phyloP scores from a whole-genome alignment of 2,888 invertebrate species.

The Tetheella fluctuosa region DNA sequence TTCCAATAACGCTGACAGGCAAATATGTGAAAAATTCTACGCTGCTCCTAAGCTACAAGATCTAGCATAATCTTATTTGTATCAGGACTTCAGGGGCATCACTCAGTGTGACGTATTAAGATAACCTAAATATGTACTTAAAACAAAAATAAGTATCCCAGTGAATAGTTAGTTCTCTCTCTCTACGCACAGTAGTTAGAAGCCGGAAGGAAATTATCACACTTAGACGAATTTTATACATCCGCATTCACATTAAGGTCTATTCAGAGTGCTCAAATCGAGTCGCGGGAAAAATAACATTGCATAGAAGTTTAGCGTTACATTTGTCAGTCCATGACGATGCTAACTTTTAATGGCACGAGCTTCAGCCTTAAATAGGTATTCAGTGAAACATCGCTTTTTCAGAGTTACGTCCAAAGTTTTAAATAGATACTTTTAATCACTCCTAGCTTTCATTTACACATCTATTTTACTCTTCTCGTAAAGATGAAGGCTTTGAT shows the following conservation, averaged over 20 bases:
- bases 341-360: neutral
- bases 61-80: neutral
- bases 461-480: neutral
- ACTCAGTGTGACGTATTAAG: too few relatives aligned
- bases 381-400: neutral
- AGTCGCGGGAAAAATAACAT: neutral
- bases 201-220: slow-evolving; percentile 2
- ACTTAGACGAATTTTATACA: neutral
- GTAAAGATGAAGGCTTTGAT: neutral
- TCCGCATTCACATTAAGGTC: neutral
- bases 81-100: neutral
- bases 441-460: too few relatives aligned
- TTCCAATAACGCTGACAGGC: neutral
- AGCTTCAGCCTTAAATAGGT: neutral
- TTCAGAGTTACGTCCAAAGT: neutral
- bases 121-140: neutral
- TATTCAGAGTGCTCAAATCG: neutral
- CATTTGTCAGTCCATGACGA: neutral
- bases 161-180: neutral
- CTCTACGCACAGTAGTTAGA: neutral
- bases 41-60: neutral
- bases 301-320: neutral
- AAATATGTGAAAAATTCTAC: neutral
- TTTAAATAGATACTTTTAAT: neutral
- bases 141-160: neutral